Evolutionary conservation across 2,888 invertebrate species (phyloP), one percentile per base, ranked within the genome.

Genomic region (Chironomus riparius): DNA sequence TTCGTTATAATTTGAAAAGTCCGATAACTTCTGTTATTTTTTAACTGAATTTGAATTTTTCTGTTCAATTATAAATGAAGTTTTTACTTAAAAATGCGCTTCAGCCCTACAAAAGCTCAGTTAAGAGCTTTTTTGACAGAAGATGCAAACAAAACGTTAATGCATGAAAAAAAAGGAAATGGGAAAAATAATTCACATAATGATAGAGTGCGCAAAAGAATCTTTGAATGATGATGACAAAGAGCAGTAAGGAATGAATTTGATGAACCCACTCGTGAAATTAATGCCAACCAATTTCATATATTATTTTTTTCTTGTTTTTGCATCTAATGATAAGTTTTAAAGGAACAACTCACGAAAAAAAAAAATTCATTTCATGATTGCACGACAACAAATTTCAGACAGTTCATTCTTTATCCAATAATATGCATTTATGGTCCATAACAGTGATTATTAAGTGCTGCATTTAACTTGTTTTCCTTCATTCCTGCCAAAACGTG

Each of bases 371-470:
- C 50, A 50, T 50, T 50, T 50, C 15, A 50, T 56, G 56, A 56
- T 56, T 56, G 56, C 56, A 56, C 56, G 56, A 56, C 56, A 38
- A 56, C 56, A 56, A 56, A 18, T 56, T 56, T 56, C 38, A 38
- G 38, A 38, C 38, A 38, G 56, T 56, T 56, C 56, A 56, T 56
- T 56, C 38, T 38, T 56, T 15, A 15, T 18, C 56, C 56, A 56
- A 56, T 56, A 18, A 56, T 56, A 56, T 56, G 56, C 56, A 56
- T 56, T 18, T 18, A 38, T 38, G 38, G 38, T 38, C 38, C 38
- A 38, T 38, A 38, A 71, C 56, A 56, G 18, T 56, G 50, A 28
- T 71, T 71, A 71, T 71, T 71, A 71, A 71, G 47, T 50, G 48
- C 24, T 21, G n/a, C 71, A 50, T 71, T 71, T 50, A 71, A 22